Base-by-base conservation (phyloP, 2,797 vertebrate species). In the Eospalax fontanierii region DNA sequence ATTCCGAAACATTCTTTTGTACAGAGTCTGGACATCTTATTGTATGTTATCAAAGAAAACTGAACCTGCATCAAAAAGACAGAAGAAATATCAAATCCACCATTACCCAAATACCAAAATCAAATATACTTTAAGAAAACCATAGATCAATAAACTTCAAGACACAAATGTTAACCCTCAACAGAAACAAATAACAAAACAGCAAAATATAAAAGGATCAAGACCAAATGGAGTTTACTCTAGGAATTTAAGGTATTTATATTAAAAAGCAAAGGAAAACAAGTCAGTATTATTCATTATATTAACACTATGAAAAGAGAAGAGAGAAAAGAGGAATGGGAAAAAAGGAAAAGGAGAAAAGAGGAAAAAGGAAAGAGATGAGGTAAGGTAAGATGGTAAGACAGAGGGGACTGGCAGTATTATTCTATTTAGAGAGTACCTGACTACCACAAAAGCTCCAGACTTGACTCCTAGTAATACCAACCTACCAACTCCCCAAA, bases 51-150 rank as follows among this genome's bases (percentile, higher is more conserved):
- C n/a, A 80, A 84, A 83, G 43, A 84, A 96, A 91, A 87, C 7
- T n/a, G 26, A 15, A 84, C 11, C 68, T 76, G 46, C 63, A 65
- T 28, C 40, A 6, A 26, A 65, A 65, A 30, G 28, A 33, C 5
- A 63, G 5, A 90, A 30, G 54, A 93, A 93, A 68, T n/a, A 79
- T 12, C n/a, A 79, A 93, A 89, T 43, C 26, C 19, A 91, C 57
- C 4, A 86, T 78, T 54, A 85, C 8, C 7, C 38, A 81, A 38
- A 71, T 38, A 90, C 4, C 30, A 92, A 83, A 94, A 93, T 75
- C 83, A 91, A 94, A 96, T 33, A 85, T 57, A 93, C 26, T 43
- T 40, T 54, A 61, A 71, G 22, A 94, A 95, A 94, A 87, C 43
- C 46, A 86, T 0, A 73, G 4, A 91, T 43, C 35, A 82, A 73